A percentile compares a stretch with the other conserved stretches of the same genome.
These are phyloP conservation scores for Acanthoscelides obtectus DNA, from an alignment of 2,888 invertebrate genomes.

Conservation along the genomic window DNA sequence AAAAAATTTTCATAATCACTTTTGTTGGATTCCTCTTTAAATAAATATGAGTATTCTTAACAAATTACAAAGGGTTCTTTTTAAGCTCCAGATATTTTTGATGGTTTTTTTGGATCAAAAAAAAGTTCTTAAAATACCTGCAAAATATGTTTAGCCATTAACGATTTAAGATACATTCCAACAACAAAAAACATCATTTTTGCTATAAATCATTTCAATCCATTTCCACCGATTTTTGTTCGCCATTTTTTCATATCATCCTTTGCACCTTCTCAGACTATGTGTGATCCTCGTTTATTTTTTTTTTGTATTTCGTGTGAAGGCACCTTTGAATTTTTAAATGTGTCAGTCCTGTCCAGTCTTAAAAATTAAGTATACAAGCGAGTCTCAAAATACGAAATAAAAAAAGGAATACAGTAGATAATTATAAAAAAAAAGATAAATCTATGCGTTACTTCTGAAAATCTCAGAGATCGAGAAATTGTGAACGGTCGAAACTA, in stretches of 20 bases:
- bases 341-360: constrained; percentile 47
- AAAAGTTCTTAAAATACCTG: too few species aligned
- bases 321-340: constrained; percentile 42
- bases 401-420: background rate
- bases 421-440: background rate
- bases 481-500: background rate
- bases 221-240: background rate
- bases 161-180: too few species aligned
- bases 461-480: background rate
- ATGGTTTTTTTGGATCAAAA: too few species aligned
- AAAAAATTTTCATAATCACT: too few species aligned
- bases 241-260: background rate
- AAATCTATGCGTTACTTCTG: background rate
- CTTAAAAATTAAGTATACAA: constrained; percentile 37
- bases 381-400: background rate
- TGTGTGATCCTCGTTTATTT: background rate
- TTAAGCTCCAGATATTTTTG: too few species aligned
- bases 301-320: constrained; percentile 33
- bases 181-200: background rate
- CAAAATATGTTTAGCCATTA: too few species aligned
- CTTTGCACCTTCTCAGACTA: constrained; percentile 31
- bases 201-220: background rate
- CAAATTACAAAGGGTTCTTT: too few species aligned
- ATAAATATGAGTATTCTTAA: too few species aligned
- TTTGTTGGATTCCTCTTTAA: too few species aligned